These are phyloP conservation scores for Leuctra nigra DNA, from an alignment of 2,888 invertebrate genomes.

Conservation along the genomic window DNA sequence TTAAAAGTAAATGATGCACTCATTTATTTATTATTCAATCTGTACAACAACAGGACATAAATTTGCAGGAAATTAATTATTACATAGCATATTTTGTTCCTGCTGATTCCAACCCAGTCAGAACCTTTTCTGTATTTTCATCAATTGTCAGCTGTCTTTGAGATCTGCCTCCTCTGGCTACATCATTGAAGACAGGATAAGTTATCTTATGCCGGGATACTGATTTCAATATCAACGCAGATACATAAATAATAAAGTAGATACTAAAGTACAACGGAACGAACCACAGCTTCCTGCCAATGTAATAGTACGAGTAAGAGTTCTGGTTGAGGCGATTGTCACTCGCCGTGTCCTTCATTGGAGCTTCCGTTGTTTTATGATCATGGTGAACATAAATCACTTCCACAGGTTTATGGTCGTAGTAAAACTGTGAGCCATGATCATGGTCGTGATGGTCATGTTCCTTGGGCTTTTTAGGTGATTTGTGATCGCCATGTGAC, in stretches of 20 bases:
- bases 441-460: conserved; percentile 45
- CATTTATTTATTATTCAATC: no score
- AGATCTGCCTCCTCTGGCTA: conserved; percentile 7
- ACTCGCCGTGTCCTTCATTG: conserved; percentile 30
- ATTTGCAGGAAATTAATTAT: background rate
- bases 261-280: conserved; percentile 69
- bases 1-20: no score
- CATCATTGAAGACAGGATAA: conserved; percentile 35
- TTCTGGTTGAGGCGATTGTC: conserved; percentile 34
- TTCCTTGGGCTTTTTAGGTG: no score
- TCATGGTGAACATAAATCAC: no score
- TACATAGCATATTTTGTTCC: conserved; percentile 17
- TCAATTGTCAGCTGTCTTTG: background rate
- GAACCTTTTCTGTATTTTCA: conserved; percentile 30
- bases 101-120: conserved; percentile 32
- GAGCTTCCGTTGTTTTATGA: conserved; percentile 13
- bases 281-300: conserved; percentile 69
- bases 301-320: conserved; percentile 63
- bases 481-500: no score
- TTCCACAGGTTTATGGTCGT: conserved; percentile 34
- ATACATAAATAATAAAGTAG: conserved; percentile 57
- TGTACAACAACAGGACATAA: no score
- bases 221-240: conserved; percentile 63
- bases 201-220: conserved; percentile 64
- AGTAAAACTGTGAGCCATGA: conserved; percentile 30